Conservation (phyloP, 2,888 invertebrate genomes). For the Thumatha senex region DNA sequence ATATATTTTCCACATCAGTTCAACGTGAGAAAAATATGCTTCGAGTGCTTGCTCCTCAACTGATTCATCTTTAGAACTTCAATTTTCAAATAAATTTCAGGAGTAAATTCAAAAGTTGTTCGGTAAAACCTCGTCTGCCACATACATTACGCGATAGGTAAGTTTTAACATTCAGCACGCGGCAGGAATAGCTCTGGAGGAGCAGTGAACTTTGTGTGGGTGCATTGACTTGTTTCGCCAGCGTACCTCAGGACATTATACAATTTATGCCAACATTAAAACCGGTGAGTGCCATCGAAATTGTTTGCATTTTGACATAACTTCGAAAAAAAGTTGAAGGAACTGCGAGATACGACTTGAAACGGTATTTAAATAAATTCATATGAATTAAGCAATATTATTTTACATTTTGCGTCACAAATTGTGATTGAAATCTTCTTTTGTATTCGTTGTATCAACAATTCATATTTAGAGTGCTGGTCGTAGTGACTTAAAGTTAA, state of each 20-base stretch:
- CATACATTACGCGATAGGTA: constrained; percentile 52
- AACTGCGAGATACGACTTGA: constrained; percentile 6
- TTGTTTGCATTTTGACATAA: constrained; percentile 14
- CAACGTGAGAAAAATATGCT: constrained; percentile 25
- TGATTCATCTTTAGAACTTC: constrained; percentile 37
- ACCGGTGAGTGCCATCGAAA: constrained; percentile 20
- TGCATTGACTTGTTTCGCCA: constrained; percentile 62
- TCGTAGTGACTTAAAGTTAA: no score
- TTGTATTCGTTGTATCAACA: no score
- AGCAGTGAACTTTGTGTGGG: constrained; percentile 67
- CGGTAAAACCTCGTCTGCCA: constrained; percentile 46
- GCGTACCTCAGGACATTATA: constrained; percentile 45
- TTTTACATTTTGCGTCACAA: no score
- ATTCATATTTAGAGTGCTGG: no score
- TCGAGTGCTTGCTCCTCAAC: constrained; percentile 22
- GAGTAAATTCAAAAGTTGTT: constrained; percentile 39
- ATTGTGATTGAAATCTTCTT: no score
- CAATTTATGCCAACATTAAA: constrained; percentile 50
- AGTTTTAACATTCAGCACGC: constrained; percentile 64
- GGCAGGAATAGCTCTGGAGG: constrained; percentile 55
- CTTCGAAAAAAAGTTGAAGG: constrained; percentile 15
- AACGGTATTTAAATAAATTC: no score
- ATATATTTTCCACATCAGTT: constrained; percentile 18
- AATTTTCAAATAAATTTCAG: constrained; percentile 42
- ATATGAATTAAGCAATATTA: no score